Conservation (phyloP, 2,113 vertebrate genomes). For the Anarrhichthys ocellatus region DNA sequence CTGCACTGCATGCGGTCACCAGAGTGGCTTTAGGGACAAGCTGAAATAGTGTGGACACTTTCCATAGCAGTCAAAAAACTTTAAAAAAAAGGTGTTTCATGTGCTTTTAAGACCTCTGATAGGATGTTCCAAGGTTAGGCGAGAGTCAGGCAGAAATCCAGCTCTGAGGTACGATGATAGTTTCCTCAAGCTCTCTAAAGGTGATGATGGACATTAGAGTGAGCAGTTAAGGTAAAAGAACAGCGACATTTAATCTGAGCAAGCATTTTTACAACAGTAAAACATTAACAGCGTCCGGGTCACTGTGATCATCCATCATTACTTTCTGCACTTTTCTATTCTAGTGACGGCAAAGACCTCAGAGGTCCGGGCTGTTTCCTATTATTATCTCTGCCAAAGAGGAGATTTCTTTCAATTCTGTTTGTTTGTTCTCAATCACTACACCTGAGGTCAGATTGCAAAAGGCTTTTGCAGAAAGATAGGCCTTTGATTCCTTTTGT, state of each 20-base stretch:
- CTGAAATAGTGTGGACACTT: conserved; percentile 46
- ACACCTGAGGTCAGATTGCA: background rate
- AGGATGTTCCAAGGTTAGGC: conserved; percentile 39
- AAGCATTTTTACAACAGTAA: conserved; percentile 32
- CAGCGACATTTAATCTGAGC: conserved; percentile 6
- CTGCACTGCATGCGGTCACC: conserved; percentile 32
- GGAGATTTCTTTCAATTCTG: background rate
- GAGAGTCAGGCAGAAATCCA: conserved; percentile 30
- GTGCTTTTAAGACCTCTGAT: conserved; percentile 47
- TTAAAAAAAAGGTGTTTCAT: conserved; percentile 25
- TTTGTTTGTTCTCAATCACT: conserved; percentile 1
- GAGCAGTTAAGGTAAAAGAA: conserved; percentile 35
- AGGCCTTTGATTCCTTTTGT: background rate
- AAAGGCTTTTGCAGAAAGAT: background rate
- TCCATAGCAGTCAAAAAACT: conserved; percentile 42
- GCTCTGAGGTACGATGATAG: conserved; percentile 21
- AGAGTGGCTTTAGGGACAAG: conserved; percentile 33
- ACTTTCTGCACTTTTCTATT: background rate
- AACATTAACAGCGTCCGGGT: conserved; percentile 9
- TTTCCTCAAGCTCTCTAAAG: conserved; percentile 35
- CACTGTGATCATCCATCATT: conserved; percentile 8
- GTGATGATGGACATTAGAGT: conserved; percentile 31
- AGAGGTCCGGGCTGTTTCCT: background rate
- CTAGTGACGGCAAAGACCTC: background rate
- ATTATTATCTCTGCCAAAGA: background rate